phyloP scores from a whole-genome alignment of 2,113 vertebrate genomes.

The Hiodon alosoides region DNA sequence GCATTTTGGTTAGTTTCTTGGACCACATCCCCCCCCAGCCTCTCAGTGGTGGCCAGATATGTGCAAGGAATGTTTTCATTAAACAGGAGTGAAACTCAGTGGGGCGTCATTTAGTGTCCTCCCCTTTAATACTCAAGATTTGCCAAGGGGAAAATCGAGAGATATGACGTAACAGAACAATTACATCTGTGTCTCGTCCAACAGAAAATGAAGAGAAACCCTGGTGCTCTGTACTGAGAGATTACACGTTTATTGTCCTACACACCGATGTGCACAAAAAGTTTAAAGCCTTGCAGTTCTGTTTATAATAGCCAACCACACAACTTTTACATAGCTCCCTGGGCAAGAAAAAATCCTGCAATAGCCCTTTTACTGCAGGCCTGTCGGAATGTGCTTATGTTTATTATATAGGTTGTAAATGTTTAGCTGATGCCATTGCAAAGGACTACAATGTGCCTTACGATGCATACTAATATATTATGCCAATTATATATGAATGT shows the following conservation, averaged over 20 bases:
- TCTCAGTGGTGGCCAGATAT: no score
- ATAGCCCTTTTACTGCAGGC: slow-evolving; percentile 35
- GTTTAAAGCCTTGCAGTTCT: slow-evolving; percentile 27
- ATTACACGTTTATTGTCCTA: slow-evolving; percentile 28
- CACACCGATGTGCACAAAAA: slow-evolving; percentile 22
- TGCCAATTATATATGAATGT: slow-evolving; percentile 99
- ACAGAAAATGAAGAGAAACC: slow-evolving; percentile 12
- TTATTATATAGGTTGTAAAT: slow-evolving; percentile 79
- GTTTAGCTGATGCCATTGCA: slow-evolving; percentile 81
- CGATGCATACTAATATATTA: slow-evolving; percentile 99
- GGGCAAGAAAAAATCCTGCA: slow-evolving; percentile 40
- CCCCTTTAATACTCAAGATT: no score
- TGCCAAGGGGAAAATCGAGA: no score
- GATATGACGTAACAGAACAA: no score
- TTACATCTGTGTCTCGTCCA: slow-evolving; percentile 4
- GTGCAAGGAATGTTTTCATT: no score
- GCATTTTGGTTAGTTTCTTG: no score
- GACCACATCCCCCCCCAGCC: no score
- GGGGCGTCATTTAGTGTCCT: no score
- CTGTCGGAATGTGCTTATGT: slow-evolving; percentile 61
- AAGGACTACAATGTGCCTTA: slow-evolving; percentile 79
- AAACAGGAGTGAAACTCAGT: no score
- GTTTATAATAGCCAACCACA: slow-evolving; percentile 41
- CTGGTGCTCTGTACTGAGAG: slow-evolving; percentile 20
- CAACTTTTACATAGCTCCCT: slow-evolving; percentile 44